These are phyloP conservation scores for Echinops telfairi DNA, from an alignment of 2,113 vertebrate genomes.

Conservation along the genomic window DNA sequence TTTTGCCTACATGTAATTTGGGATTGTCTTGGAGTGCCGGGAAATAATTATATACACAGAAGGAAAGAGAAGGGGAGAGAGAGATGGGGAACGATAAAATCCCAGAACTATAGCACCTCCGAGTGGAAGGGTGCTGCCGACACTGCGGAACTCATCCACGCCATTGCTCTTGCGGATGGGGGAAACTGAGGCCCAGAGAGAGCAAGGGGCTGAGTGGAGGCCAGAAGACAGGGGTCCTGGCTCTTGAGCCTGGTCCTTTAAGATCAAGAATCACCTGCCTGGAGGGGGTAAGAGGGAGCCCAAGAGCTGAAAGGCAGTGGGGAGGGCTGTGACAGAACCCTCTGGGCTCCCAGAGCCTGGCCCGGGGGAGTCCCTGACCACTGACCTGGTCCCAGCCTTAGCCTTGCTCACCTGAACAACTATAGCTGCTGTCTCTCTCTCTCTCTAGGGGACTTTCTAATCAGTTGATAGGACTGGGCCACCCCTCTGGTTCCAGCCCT, in stretches of 20 bases:
- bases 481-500: background rate
- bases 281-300: background rate
- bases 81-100: slow-evolving; percentile 22
- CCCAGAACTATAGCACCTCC: background rate
- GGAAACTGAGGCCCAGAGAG: slow-evolving; percentile 23
- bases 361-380: background rate
- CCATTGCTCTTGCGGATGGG: background rate
- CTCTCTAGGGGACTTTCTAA: background rate
- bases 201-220: background rate
- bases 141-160: background rate
- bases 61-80: slow-evolving; percentile 55
- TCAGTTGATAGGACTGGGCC: background rate
- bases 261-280: background rate
- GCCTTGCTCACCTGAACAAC: background rate
- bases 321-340: background rate
- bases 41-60: slow-evolving; percentile 86
- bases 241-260: background rate
- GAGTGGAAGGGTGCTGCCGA: slow-evolving; percentile 8
- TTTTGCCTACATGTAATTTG: slow-evolving; percentile 81
- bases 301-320: background rate
- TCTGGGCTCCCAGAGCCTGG: background rate
- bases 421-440: too few species aligned
- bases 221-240: background rate
- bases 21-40: slow-evolving; percentile 77
- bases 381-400: background rate